Percentiles rank a stretch among this genome's conserved stretches.
Evolutionary conservation across 2,888 invertebrate genomes (phyloP).

Genomic region (Amiota mariae): DNA sequence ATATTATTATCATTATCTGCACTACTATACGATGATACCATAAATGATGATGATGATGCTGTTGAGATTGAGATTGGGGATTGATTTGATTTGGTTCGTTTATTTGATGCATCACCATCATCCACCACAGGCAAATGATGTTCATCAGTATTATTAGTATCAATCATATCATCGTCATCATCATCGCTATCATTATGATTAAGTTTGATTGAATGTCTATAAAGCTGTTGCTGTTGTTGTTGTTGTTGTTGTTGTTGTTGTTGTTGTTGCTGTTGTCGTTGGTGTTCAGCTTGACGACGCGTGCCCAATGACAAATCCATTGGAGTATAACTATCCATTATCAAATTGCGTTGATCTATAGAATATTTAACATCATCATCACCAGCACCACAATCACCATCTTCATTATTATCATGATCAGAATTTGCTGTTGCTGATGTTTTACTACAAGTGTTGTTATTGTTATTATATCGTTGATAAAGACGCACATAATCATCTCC

Average conservation of each 20-base stretch:
- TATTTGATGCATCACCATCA: neutral
- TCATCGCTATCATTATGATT: neutral
- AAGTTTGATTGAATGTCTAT: no score
- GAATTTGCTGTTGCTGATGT: neutral
- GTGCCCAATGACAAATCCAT: conserved; percentile 70
- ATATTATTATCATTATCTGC: neutral
- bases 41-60: neutral
- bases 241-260: no score
- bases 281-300: conserved; percentile 46
- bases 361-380: conserved; percentile 14
- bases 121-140: neutral
- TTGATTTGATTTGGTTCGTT: neutral
- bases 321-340: conserved; percentile 44
- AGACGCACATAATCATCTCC: no score
- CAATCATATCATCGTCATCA: conserved; percentile 36
- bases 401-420: neutral
- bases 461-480: conserved; percentile 38
- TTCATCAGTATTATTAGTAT: neutral
- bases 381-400: neutral
- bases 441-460: conserved; percentile 5
- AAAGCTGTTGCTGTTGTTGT: conserved; percentile 3
- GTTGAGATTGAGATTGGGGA: conserved; percentile 2
- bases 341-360: neutral
- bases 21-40: neutral
- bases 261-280: conserved; percentile 44